These are phyloP conservation scores for Antedon mediterranea DNA, from an alignment of 53 echinoderm and acorn worm genomes.

Conservation along the genomic window DNA sequence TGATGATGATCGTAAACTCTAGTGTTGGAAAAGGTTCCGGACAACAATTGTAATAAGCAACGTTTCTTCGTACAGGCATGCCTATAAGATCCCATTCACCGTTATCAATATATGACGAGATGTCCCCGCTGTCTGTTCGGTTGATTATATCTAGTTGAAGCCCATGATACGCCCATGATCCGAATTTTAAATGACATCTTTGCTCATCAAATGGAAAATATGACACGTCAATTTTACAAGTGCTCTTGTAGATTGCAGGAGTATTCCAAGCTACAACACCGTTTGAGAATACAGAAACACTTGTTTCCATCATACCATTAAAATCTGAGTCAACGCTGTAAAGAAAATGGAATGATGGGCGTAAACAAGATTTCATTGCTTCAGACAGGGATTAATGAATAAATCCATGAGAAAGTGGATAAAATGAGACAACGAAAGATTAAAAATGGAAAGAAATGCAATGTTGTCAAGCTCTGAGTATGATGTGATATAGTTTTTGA, in stretches of 20 bases:
- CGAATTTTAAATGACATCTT: conserved; percentile 50
- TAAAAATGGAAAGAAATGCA: too few relatives aligned
- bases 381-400: too few relatives aligned
- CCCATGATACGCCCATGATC: conserved; percentile 85
- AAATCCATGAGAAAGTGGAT: too few relatives aligned
- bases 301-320: conserved; percentile 76
- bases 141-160: conserved; percentile 48
- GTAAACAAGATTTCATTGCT: too few relatives aligned
- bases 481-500: too few relatives aligned
- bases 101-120: conserved; percentile 57
- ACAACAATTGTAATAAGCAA: conserved; percentile 54
- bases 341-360: background rate
- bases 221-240: conserved; percentile 76
- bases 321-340: conserved; percentile 51
- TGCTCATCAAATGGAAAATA: conserved; percentile 93
- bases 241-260: conserved; percentile 76
- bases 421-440: too few relatives aligned
- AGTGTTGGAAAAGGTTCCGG: conserved; percentile 64
- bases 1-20: conserved; percentile 49
- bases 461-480: too few relatives aligned
- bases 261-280: conserved; percentile 74
- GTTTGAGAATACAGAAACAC: conserved; percentile 26
- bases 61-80: conserved; percentile 49
- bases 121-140: conserved; percentile 39
- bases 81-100: conserved; percentile 73